Evolutionary conservation across 2,888 invertebrate genomes (phyloP).

Genomic region (Actias luna): DNA sequence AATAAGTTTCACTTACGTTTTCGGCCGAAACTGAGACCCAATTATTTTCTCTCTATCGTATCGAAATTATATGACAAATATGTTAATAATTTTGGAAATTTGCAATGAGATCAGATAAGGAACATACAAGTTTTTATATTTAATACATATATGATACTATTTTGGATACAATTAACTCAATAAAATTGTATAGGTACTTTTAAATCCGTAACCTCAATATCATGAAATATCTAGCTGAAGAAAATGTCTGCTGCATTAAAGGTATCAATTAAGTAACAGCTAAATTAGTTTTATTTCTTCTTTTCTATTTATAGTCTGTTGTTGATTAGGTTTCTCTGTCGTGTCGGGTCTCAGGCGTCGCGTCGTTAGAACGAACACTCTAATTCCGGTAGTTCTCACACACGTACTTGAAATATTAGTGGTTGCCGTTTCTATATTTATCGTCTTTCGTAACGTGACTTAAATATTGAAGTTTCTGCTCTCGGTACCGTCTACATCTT

Average conservation of each 20-base stretch:
- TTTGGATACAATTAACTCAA: too few relatives aligned
- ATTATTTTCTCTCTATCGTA: too few relatives aligned
- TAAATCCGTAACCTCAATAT: too few relatives aligned
- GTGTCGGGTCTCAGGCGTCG: neutral
- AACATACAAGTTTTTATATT: too few relatives aligned
- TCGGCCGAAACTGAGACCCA: too few relatives aligned
- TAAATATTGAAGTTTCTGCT: slow-evolving; percentile 37
- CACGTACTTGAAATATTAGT: slow-evolving; percentile 46
- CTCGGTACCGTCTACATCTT: neutral
- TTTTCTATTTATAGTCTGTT: neutral
- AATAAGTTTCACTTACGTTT: too few relatives aligned
- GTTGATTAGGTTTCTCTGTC: slow-evolving; percentile 2
- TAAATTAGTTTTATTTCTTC: neutral
- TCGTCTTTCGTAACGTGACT: slow-evolving; percentile 46
- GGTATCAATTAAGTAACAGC: neutral
- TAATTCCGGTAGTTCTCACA: slow-evolving; percentile 40
- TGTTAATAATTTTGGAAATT: too few relatives aligned
- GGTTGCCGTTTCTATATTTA: slow-evolving; percentile 45
- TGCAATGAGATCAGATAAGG: too few relatives aligned
- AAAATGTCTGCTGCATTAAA: neutral
- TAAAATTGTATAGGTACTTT: too few relatives aligned
- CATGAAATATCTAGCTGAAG: too few relatives aligned
- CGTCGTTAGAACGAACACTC: slow-evolving; percentile 18
- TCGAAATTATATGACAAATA: too few relatives aligned
- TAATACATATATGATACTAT: too few relatives aligned